Percentiles rank a stretch among this genome's conserved stretches.
Evolutionary conservation across 2,888 invertebrate species (phyloP).

Genomic region (Epinotia brunnichana): DNA sequence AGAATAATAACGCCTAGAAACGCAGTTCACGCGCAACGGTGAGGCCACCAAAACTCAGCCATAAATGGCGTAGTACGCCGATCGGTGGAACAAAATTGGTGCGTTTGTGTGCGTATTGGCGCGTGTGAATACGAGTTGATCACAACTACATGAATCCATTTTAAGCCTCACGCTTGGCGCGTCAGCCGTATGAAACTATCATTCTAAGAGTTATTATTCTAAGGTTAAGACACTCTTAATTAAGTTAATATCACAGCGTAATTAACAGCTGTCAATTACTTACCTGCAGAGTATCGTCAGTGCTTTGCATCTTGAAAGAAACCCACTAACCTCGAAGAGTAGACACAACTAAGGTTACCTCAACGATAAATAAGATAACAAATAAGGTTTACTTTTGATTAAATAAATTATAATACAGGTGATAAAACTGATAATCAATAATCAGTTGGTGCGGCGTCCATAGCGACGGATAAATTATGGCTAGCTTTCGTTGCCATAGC

Average conservation of each 20-base stretch:
- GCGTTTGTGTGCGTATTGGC: too few relatives aligned
- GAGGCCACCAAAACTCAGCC: too few relatives aligned
- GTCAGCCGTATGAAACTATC: too few relatives aligned
- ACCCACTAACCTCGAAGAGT: background rate
- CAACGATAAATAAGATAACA: background rate
- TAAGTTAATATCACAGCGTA: background rate
- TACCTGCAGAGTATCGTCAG: background rate
- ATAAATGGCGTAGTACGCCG: too few relatives aligned
- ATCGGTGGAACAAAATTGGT: too few relatives aligned
- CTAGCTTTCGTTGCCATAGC: background rate
- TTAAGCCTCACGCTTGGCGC: too few relatives aligned
- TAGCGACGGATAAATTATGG: background rate
- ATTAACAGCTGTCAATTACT: background rate
- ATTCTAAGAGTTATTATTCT: too few relatives aligned
- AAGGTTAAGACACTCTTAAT: background rate
- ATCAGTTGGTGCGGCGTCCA: background rate
- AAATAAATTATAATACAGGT: background rate
- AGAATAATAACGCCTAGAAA: too few relatives aligned
- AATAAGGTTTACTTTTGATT: background rate
- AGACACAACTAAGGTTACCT: background rate
- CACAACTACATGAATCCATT: too few relatives aligned
- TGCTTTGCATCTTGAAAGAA: background rate
- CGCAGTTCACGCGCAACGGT: too few relatives aligned
- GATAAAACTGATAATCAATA: background rate
- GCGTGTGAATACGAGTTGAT: too few relatives aligned